Conservation (phyloP, 2,888 invertebrate genomes). For the Nomada fabriciana region DNA sequence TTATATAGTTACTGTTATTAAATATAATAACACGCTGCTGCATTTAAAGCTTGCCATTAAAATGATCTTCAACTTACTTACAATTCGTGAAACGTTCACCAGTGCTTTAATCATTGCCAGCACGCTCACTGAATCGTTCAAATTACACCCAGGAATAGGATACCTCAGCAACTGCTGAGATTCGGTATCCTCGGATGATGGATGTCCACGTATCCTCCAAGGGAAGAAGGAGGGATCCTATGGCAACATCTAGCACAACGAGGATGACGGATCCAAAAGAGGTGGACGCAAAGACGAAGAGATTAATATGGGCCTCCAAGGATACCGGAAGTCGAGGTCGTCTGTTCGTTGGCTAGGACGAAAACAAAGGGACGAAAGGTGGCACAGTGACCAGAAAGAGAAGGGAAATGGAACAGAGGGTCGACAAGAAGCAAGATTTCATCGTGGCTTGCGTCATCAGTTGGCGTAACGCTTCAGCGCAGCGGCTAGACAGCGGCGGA, state of each 20-base stretch:
- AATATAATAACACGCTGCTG: neutral
- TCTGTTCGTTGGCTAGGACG: slow-evolving; percentile 12
- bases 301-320: neutral
- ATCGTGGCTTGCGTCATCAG: slow-evolving; percentile 62
- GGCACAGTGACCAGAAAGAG: slow-evolving; percentile 12
- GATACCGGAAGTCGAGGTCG: slow-evolving; percentile 32
- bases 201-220: slow-evolving; percentile 66
- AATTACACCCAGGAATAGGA: slow-evolving; percentile 62
- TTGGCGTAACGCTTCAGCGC: slow-evolving; percentile 49
- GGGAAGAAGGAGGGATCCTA: neutral
- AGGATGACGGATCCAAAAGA: neutral
- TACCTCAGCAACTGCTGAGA: slow-evolving; percentile 73
- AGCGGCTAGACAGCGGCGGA: slow-evolving; percentile 44
- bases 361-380: slow-evolving; percentile 33
- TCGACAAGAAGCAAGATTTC: slow-evolving; percentile 51
- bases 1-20: too few relatives aligned
- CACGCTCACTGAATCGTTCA: neutral
- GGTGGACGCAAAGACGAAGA: slow-evolving; percentile 26
- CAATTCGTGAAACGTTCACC: neutral
- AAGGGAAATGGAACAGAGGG: slow-evolving; percentile 19
- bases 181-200: slow-evolving; percentile 77
- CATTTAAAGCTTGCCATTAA: slow-evolving; percentile 1
- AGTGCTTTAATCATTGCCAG: neutral
- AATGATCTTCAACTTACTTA: neutral
- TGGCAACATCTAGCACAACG: neutral